Evolutionary conservation across 2,888 invertebrate genomes (phyloP).

Genomic region (Caradrina clavipalpis): DNA sequence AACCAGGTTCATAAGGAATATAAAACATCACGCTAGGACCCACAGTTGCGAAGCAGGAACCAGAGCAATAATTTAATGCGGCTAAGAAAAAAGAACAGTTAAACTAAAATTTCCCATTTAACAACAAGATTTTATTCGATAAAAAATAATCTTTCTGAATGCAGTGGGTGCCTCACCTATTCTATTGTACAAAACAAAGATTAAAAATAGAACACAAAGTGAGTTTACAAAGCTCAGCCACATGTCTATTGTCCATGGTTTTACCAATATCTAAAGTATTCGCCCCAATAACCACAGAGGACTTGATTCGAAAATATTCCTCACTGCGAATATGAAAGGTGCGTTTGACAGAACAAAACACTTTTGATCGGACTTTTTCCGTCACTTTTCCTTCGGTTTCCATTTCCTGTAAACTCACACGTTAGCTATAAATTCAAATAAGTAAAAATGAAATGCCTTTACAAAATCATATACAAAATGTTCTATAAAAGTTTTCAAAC

Average conservation of each 20-base stretch:
- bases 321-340: conserved; percentile 9
- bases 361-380: conserved; percentile 11
- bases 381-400: conserved; percentile 17
- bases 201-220: neutral
- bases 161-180: neutral
- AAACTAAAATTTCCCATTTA: conserved; percentile 16
- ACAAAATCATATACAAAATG: conserved; percentile 28
- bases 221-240: conserved; percentile 1
- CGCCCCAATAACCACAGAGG: neutral
- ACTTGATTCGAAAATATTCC: neutral
- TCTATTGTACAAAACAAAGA: neutral
- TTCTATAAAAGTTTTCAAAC: conserved; percentile 26
- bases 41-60: too few relatives aligned
- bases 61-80: too few relatives aligned
- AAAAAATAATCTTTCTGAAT: neutral
- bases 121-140: neutral
- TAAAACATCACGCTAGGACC: too few relatives aligned
- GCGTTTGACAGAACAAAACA: conserved; percentile 22
- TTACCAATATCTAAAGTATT: conserved; percentile 14
- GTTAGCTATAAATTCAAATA: conserved; percentile 14
- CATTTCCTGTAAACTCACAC: conserved; percentile 11
- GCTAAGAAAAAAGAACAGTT: too few relatives aligned
- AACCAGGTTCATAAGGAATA: too few relatives aligned
- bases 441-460: conserved; percentile 1
- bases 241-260: neutral